Base-by-base conservation (phyloP, 2,797 vertebrate genomes). In the Danio tinwini region DNA sequence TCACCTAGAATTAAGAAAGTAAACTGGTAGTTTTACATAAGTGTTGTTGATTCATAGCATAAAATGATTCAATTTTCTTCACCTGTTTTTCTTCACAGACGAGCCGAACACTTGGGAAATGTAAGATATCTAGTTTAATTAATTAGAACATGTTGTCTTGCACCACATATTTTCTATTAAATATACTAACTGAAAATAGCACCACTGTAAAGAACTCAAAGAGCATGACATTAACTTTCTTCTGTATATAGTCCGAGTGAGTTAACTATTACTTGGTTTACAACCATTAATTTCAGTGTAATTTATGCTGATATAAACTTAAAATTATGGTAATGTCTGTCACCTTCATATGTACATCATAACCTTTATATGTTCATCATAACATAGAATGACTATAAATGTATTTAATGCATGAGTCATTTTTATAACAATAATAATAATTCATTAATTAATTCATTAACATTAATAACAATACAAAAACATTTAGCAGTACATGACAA, bases 91-190 rank as follows among this genome's bases (percentile, higher is more conserved):
- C 69, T 90, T 96, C 94, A 71, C 94, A 99, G 98, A 94, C 91
- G 88, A 93, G 90, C 90, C 89, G 93, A 92, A 93, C 90, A 52
- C 93, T 94, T 86, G 96, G 97, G 90, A 99, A 96, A 99, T 96
- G 98, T 99, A 99, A 99, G 98, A 91, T 83, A 92, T 87, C 78
- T 81, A 71, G 62, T 75, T 63, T 83, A 87, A 73, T 82, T 67
- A 69, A 53, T 78, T 86, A 73, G 83, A 81, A 73, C 59, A 21
- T 5, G 7, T 80, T 13, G 8, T 62, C 3, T 71, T 78, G 29
- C 55, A 65, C 75, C 49, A 79, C 39, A 72, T 17, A 83, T 59
- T 72, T 58, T 76, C 67, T 42, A 50, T 47, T 70, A 50, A 81
- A 83, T 19, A 10, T 71, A 83, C 82, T 88, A 85, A 74, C 83